phyloP scores from a whole-genome alignment of 1,140 invertebrate genomes.

The Drosophila pandora region DNA sequence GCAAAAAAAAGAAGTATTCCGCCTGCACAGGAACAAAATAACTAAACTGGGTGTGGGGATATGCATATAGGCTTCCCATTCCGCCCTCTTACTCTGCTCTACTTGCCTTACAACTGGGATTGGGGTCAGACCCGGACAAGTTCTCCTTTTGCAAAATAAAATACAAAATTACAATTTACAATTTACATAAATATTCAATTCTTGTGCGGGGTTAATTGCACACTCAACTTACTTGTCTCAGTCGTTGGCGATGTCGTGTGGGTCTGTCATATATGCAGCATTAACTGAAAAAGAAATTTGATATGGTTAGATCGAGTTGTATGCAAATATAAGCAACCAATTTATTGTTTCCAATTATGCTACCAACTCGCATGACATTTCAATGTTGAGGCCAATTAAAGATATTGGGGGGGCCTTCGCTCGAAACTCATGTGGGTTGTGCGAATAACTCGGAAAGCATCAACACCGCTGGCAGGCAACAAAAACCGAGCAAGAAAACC shows the following conservation, averaged over 20 bases:
- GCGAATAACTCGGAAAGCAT: conserved; percentile 14
- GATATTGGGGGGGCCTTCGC: conserved; percentile 23
- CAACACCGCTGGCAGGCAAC: conserved; percentile 4
- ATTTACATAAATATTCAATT: conserved; percentile 45
- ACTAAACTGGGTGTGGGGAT: conserved; percentile 25
- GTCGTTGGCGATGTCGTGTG: conserved; percentile 56
- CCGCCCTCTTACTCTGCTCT: conserved; percentile 27
- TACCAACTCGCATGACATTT: conserved; percentile 46
- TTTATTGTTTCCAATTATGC: conserved; percentile 50
- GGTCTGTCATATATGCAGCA: conserved; percentile 73
- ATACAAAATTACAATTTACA: conserved; percentile 18
- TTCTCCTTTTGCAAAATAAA: conserved; percentile 18
- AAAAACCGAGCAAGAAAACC: conserved; percentile 12
- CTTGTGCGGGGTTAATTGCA: conserved; percentile 46
- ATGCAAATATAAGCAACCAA: conserved; percentile 21
- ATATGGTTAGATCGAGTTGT: conserved; percentile 32
- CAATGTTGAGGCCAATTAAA: conserved; percentile 70
- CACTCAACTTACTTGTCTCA: conserved; percentile 67
- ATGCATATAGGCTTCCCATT: conserved; percentile 2
- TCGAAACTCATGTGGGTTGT: conserved; percentile 48
- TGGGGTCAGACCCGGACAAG: conserved; percentile 42
- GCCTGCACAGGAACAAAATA: conserved; percentile 48
- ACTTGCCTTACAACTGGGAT: conserved; percentile 35
- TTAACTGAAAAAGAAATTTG: conserved; percentile 59
- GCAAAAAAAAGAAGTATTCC: conserved; percentile 35